These are phyloP conservation scores for Petrocephalus zakoni DNA, from an alignment of 2,113 vertebrate species.

Conservation along the genomic window DNA sequence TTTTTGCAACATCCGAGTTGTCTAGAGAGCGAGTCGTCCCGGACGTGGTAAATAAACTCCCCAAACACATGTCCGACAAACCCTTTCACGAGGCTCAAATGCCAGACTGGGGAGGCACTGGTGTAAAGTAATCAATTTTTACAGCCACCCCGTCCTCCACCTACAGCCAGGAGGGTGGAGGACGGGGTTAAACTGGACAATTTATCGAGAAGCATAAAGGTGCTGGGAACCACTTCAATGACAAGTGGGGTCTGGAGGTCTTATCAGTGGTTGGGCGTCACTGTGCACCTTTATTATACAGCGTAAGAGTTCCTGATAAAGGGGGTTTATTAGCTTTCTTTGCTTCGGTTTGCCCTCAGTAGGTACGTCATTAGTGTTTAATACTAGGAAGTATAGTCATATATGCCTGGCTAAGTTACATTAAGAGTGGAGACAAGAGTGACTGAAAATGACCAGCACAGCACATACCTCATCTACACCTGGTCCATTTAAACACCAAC, in stretches of 20 bases:
- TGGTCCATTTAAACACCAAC: not conserved
- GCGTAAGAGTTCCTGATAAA: not conserved
- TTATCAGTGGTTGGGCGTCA: not conserved
- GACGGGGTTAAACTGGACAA: not conserved
- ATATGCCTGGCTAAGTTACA: not conserved
- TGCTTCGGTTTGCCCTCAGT: not conserved
- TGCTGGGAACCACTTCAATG: not conserved
- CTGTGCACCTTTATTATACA: not conserved
- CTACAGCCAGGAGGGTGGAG: not conserved
- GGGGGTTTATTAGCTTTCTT: not conserved
- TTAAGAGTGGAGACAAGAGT: not conserved
- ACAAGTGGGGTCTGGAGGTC: not conserved
- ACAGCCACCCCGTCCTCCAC: not conserved
- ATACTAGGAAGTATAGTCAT: not conserved
- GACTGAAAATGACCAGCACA: not conserved
- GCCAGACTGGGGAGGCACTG: not conserved
- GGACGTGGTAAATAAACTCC: not conserved
- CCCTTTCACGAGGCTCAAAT: not conserved
- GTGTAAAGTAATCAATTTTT: constrained; percentile 25
- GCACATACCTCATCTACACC: not conserved
- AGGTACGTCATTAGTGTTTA: not conserved
- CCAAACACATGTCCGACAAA: constrained; percentile 7
- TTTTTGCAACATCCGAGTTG: not conserved
- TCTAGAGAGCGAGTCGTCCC: not conserved
- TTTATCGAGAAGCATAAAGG: not conserved